These are phyloP conservation scores for Mantis religiosa DNA, from an alignment of 2,888 invertebrate genomes.

Conservation along the genomic window DNA sequence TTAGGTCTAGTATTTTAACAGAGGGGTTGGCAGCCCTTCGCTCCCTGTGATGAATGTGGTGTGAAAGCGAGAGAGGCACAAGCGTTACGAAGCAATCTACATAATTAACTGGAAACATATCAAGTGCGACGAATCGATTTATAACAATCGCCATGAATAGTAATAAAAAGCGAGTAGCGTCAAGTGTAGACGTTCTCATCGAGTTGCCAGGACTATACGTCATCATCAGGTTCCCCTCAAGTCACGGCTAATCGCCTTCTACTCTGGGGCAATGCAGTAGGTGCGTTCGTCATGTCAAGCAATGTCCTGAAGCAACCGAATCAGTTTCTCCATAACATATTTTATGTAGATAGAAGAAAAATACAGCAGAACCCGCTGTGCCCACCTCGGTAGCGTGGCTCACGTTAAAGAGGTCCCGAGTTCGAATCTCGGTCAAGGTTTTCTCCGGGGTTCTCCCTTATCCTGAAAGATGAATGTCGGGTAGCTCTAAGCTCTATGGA, in stretches of 20 bases:
- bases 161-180: background rate
- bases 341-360: no score
- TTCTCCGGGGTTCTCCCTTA: no score
- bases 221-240: background rate
- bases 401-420: no score
- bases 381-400: no score
- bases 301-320: no score
- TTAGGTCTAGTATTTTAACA: background rate
- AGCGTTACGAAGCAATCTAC: background rate
- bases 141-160: background rate
- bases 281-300: background rate
- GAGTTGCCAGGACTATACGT: background rate
- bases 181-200: background rate
- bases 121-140: background rate
- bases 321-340: no score
- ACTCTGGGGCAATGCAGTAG: background rate
- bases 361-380: no score
- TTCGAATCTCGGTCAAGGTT: no score
- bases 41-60: background rate
- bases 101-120: background rate
- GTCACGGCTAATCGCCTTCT: background rate
- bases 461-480: no score
- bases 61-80: background rate
- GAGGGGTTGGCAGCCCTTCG: background rate
- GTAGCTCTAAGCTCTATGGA: no score